Conservation (phyloP, 2,888 invertebrate species). For the Erebia epiphron region DNA sequence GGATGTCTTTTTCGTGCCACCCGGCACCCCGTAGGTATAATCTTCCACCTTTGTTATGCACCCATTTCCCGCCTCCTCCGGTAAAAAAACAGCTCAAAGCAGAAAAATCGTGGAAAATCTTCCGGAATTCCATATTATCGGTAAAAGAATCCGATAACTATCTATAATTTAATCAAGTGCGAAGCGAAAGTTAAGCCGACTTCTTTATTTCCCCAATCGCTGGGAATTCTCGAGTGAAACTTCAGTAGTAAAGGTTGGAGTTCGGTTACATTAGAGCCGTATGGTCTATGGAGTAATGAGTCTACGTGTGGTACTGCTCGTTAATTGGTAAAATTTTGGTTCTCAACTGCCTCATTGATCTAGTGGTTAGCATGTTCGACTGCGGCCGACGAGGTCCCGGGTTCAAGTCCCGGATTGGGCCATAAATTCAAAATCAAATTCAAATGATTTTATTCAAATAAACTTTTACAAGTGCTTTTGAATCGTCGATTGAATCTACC, state of each 20-base stretch:
- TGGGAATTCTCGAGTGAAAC: conserved; percentile 19
- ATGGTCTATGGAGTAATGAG: conserved; percentile 36
- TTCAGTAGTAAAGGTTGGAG: conserved; percentile 30
- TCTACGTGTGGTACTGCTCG: conserved; percentile 31
- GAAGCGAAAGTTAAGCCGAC: conserved; percentile 14
- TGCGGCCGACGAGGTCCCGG: too few species aligned
- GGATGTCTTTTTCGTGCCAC: too few species aligned
- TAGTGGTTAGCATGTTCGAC: too few species aligned
- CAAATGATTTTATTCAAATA: too few species aligned
- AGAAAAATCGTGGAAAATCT: neutral
- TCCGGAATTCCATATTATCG: neutral
- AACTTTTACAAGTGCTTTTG: too few species aligned
- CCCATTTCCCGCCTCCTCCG: too few species aligned
- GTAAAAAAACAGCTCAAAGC: neutral
- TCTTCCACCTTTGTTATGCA: too few species aligned
- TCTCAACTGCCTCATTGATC: neutral
- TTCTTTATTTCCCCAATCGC: conserved; percentile 6
- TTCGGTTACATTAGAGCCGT: conserved; percentile 21
- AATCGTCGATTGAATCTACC: too few species aligned
- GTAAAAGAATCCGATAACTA: neutral
- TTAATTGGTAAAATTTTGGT: conserved; percentile 32
- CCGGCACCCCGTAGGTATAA: too few species aligned
- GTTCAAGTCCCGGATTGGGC: too few species aligned
- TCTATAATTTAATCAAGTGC: conserved; percentile 2
- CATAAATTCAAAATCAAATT: too few species aligned